These are phyloP conservation scores for Hirundichthys speculiger DNA, from an alignment of 2,113 vertebrate species.

Conservation along the genomic window DNA sequence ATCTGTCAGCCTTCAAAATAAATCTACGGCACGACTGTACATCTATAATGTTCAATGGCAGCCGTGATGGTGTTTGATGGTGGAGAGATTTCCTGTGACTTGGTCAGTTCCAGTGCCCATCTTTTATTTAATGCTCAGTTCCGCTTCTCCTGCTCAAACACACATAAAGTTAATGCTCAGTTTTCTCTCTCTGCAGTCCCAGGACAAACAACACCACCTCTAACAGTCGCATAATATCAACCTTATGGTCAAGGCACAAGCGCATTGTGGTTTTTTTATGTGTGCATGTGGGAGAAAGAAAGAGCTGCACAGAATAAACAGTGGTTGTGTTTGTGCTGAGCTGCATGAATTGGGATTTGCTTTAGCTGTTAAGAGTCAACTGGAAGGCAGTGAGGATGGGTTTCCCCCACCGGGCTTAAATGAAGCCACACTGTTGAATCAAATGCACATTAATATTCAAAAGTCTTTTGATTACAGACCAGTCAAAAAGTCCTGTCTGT, in stretches of 20 bases:
- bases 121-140: conserved; percentile 41
- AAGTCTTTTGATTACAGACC: conserved; percentile 37
- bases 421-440: conserved; percentile 38
- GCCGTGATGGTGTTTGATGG: conserved; percentile 49
- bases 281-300: neutral
- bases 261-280: too few relatives aligned
- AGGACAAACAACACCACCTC: conserved; percentile 47
- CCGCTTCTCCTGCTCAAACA: conserved; percentile 23
- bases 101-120: conserved; percentile 39
- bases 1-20: neutral
- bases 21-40: neutral
- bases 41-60: conserved; percentile 28
- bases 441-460: conserved; percentile 48
- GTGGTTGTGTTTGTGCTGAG: conserved; percentile 24
- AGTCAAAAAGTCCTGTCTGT: too few relatives aligned
- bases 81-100: conserved; percentile 54
- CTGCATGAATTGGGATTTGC: conserved; percentile 41
- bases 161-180: neutral
- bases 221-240: conserved; percentile 55
- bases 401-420: conserved; percentile 30
- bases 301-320: conserved; percentile 9
- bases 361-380: conserved; percentile 36
- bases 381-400: conserved; percentile 54
- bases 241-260: conserved; percentile 35
- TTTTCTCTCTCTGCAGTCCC: conserved; percentile 32